These are phyloP conservation scores for Anoplolepis gracilipes DNA, from an alignment of 1,140 invertebrate species.

Conservation along the genomic window DNA sequence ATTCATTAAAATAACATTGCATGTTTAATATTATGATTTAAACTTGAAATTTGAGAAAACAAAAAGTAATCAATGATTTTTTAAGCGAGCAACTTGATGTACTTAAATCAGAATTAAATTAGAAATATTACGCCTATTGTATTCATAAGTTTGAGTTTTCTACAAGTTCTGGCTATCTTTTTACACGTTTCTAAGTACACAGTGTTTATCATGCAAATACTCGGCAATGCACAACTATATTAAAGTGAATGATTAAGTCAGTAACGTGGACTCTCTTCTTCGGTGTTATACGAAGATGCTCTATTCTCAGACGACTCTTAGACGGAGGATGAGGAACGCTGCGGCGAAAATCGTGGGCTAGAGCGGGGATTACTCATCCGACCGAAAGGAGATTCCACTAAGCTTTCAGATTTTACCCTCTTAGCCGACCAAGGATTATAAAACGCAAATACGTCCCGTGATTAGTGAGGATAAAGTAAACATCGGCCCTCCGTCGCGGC, in stretches of 20 bases:
- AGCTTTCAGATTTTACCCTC: conserved; percentile 85
- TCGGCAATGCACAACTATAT: conserved; percentile 76
- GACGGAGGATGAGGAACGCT: conserved; percentile 60
- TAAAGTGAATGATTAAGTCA: conserved; percentile 84
- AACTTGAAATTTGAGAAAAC: not conserved
- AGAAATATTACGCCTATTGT: not conserved
- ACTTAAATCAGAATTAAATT: not conserved
- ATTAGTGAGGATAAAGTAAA: conserved; percentile 84
- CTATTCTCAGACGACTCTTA: conserved; percentile 60
- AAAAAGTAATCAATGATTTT: not conserved
- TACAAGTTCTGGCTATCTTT: not conserved
- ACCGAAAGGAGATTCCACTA: conserved; percentile 85
- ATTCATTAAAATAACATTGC: not conserved
- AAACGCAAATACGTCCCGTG: conserved; percentile 85
- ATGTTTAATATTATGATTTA: not conserved
- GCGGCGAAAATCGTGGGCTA: conserved; percentile 70
- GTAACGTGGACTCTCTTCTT: conserved; percentile 72
- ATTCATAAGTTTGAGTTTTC: not conserved
- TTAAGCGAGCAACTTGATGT: not conserved
- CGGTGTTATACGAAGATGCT: conserved; percentile 74
- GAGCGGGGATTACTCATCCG: conserved; percentile 80
- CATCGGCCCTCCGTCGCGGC: conserved; percentile 74
- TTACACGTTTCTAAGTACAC: not conserved
- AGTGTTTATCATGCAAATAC: not conserved
- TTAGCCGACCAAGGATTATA: conserved; percentile 84